Evolutionary conservation across 1,140 invertebrate species (phyloP).

Genomic region (Lordiphosa mommai): DNA sequence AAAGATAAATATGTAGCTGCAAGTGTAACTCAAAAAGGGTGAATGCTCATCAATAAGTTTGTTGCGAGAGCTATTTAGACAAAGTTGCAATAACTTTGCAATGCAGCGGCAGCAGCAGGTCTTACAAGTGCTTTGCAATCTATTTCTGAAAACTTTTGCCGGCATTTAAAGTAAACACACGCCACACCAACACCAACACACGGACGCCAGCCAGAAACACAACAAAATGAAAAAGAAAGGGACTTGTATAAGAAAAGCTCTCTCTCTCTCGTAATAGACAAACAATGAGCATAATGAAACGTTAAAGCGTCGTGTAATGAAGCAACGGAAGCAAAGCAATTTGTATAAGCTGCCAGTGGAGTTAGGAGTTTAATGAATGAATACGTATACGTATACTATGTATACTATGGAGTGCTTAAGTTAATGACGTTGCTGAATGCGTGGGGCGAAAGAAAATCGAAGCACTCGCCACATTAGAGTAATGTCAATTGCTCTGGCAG

Average conservation of each 20-base stretch:
- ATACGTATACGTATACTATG: slow-evolving; percentile 1
- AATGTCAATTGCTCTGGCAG: slow-evolving; percentile 45
- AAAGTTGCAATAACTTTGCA: slow-evolving; percentile 70
- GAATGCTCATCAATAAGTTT: slow-evolving; percentile 55
- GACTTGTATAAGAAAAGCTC: slow-evolving; percentile 31
- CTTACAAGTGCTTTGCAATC: slow-evolving; percentile 70
- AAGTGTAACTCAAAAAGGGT: slow-evolving; percentile 10
- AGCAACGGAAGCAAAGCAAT: slow-evolving; percentile 61
- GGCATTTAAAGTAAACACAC: slow-evolving; percentile 27
- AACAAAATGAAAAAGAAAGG: background rate
- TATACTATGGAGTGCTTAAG: slow-evolving; percentile 44
- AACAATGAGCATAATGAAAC: slow-evolving; percentile 60
- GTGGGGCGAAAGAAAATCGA: slow-evolving; percentile 33
- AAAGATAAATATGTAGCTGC: slow-evolving; percentile 3
- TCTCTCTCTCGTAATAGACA: slow-evolving; percentile 66
- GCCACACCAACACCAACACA: slow-evolving; percentile 2
- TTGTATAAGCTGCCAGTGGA: slow-evolving; percentile 48
- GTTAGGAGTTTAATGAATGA: slow-evolving; percentile 47
- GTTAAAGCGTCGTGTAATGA: slow-evolving; percentile 58
- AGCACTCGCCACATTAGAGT: slow-evolving; percentile 42
- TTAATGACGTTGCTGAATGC: slow-evolving; percentile 39
- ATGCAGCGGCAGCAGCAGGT: slow-evolving; percentile 36
- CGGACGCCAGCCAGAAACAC: background rate
- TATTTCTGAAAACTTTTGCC: slow-evolving; percentile 60
- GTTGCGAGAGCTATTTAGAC: slow-evolving; percentile 37